Base-by-base conservation (phyloP, 2,888 invertebrate genomes). In the Patella ulyssiponensis region DNA sequence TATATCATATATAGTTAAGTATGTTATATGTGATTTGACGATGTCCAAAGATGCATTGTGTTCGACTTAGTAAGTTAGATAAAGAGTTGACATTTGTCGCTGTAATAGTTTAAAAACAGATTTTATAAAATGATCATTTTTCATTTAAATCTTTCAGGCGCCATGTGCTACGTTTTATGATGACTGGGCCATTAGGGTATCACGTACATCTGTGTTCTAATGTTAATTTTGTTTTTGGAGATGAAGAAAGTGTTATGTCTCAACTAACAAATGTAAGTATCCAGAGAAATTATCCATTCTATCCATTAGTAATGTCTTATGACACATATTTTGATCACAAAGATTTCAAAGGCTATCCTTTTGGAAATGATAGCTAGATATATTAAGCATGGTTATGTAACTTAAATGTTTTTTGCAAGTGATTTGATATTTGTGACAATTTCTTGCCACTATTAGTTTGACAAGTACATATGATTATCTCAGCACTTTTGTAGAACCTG, bases 201-300 rank as follows among this genome's bases (percentile, higher is more conserved):
- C 90, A 91, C 77, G 83, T 91, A 53, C 91, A 92, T 78, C 83
- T 92, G 72, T 88, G 88, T 80, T 92, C 91, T 51, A 86, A 90
- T 3, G 88, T 86, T 12, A 88, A 87, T 76, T 92, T 92, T 84
- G 87, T 89, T 56, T 90, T 91, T 85, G 91, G 91, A 3, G 91
- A 91, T 82, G 92, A 92, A 79, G 92, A 92, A 73, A 88, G 88
- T 9, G 89, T 92, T 53, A 90, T 92, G 90, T 84, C 87, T 56
- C 87, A 90, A 76, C 86, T 91, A 4, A 89, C 88, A 14, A 89
- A 90, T 86, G 92, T 91, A 77, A 77, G 83, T 76, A 44, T 7
- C 12, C n/a, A 2, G 44, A 72, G 2, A 52, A 15, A n/a, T 3
- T 14, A 51, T n/a, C 17, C 52, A 56, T 56, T 23, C 27, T 74